phyloP scores from a whole-genome alignment of 2,797 vertebrate species.

The Pangasius macronema region DNA sequence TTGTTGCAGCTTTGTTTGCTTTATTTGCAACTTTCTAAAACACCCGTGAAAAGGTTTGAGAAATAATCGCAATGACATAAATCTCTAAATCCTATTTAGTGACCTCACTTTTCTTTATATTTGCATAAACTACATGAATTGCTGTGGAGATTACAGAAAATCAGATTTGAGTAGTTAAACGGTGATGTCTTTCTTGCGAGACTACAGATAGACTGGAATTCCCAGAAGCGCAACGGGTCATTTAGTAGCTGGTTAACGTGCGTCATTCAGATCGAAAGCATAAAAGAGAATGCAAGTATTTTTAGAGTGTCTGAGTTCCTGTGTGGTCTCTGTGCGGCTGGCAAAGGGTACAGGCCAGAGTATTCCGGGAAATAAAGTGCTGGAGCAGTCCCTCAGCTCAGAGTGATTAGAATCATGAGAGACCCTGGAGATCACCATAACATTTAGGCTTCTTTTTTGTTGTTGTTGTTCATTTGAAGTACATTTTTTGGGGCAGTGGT shows the following conservation, averaged over 20 bases:
- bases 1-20: background rate
- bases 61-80: background rate
- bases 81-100: background rate
- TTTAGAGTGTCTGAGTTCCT: slow-evolving; percentile 52
- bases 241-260: slow-evolving; percentile 11
- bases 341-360: slow-evolving; percentile 35
- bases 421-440: slow-evolving; percentile 1
- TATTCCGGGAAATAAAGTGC: slow-evolving; percentile 40
- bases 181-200: background rate
- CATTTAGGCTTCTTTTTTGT: background rate
- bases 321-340: slow-evolving; percentile 54
- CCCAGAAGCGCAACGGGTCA: slow-evolving; percentile 3
- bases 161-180: background rate
- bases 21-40: slow-evolving; percentile 1
- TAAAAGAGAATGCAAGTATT: slow-evolving; percentile 53
- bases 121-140: background rate
- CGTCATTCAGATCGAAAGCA: slow-evolving; percentile 41
- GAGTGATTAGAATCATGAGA: slow-evolving; percentile 22
- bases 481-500: no score
- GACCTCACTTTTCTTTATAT: background rate
- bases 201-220: slow-evolving; percentile 22
- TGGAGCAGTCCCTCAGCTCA: slow-evolving; percentile 27
- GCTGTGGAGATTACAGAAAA: slow-evolving; percentile 5
- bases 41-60: background rate
- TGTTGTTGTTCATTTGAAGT: background rate